Conservation (phyloP, 2,888 invertebrate species). For the Phytoseiulus persimilis region DNA sequence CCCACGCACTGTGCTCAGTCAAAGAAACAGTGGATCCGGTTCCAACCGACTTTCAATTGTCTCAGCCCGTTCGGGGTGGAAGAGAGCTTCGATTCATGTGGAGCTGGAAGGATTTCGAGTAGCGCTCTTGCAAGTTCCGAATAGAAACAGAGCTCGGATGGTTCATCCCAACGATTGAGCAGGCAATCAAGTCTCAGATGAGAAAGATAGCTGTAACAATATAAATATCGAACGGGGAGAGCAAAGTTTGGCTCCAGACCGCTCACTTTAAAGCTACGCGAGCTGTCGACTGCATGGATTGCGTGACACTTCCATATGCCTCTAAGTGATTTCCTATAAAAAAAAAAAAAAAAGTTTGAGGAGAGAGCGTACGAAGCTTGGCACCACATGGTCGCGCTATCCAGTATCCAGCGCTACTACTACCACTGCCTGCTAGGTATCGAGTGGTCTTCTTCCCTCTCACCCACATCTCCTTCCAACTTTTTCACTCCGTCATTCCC, state of each 20-base stretch:
- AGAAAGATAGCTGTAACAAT: neutral
- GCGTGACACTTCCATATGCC: conserved; percentile 37
- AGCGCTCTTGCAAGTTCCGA: no score
- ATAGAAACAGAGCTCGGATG: no score
- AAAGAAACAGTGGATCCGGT: no score
- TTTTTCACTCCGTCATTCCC: neutral
- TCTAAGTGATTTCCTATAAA: conserved; percentile 39
- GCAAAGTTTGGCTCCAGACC: neutral
- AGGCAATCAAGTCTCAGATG: neutral
- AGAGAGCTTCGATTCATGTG: no score
- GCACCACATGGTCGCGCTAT: conserved; percentile 36
- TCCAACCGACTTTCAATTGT: no score
- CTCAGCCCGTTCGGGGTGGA: no score
- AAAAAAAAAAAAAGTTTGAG: conserved; percentile 35
- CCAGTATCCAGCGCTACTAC: neutral
- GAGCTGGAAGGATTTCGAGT: no score
- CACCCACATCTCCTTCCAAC: neutral
- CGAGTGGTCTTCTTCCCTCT: neutral
- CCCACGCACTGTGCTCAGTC: no score
- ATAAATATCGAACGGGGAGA: conserved; percentile 14
- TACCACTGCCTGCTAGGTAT: neutral
- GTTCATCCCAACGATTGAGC: neutral
- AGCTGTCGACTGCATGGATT: neutral
- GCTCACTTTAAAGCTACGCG: conserved; percentile 19
- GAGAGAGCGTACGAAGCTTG: conserved; percentile 13